Evolutionary conservation across 2,113 vertebrate genomes (phyloP).

Genomic region (Propithecus coquereli): DNA sequence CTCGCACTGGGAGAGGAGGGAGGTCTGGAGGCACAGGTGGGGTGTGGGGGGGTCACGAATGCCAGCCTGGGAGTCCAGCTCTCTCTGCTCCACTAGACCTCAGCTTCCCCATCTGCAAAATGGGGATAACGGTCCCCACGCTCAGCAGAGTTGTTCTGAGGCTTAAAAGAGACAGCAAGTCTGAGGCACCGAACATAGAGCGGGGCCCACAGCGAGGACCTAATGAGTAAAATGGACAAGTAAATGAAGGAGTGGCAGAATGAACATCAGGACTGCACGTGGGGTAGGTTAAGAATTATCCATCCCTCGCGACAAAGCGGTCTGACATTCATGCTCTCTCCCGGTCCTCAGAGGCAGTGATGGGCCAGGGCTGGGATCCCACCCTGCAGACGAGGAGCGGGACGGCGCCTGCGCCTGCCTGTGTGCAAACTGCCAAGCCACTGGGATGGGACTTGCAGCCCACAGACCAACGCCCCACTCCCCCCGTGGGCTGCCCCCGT

Average conservation of each 20-base stretch:
- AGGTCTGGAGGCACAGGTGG: fast-evolving
- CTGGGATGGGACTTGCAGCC: neutral
- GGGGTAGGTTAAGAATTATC: neutral
- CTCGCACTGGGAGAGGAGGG: neutral
- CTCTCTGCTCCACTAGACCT: neutral
- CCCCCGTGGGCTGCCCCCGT: fast-evolving
- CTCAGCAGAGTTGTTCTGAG: neutral
- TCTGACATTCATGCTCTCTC: neutral
- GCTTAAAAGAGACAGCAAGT: neutral
- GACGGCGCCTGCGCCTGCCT: neutral
- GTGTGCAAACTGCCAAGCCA: neutral
- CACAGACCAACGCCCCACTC: no score
- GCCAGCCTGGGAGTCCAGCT: neutral
- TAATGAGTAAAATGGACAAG: neutral
- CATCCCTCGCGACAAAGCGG: fast-evolving
- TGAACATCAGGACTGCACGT: fast-evolving
- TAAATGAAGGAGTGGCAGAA: fast-evolving
- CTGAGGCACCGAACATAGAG: neutral
- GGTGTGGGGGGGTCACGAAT: fast-evolving
- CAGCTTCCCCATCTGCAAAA: neutral
- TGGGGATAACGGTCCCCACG: fast-evolving
- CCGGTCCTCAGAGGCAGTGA: neutral
- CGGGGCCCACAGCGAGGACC: fast-evolving
- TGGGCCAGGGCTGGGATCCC: neutral
- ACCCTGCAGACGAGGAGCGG: neutral